phyloP scores from a whole-genome alignment of 2,797 vertebrate genomes.

The Potorous gilbertii region DNA sequence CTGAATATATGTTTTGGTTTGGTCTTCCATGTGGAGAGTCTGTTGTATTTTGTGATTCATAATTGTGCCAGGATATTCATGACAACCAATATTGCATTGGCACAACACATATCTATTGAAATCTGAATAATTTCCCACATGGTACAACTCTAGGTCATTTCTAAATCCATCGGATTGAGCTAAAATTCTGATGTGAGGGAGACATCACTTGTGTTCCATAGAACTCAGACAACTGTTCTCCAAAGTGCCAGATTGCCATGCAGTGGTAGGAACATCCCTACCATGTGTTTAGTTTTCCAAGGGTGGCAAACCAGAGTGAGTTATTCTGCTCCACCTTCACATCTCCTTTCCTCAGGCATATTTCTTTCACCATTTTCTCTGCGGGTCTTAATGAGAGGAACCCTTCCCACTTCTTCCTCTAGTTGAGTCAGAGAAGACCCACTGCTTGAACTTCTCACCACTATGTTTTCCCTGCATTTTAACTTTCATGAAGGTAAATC shows the following conservation, averaged over 20 bases:
- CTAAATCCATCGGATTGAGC: background rate
- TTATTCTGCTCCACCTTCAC: background rate
- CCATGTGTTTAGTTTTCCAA: background rate
- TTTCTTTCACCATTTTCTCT: background rate
- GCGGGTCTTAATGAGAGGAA: background rate
- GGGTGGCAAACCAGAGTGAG: background rate
- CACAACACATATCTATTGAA: background rate
- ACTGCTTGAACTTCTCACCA: background rate
- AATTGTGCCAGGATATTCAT: too few species aligned
- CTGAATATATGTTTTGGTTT: too few species aligned
- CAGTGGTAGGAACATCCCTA: background rate
- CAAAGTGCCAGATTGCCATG: background rate
- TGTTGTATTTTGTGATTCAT: too few species aligned
- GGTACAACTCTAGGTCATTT: background rate
- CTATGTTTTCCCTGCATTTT: background rate
- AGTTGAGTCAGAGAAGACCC: background rate
- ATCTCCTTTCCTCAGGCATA: background rate
- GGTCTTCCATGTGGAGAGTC: too few species aligned
- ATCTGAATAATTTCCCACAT: background rate
- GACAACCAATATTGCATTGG: too few species aligned
- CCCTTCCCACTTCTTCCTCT: background rate
- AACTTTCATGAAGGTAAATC: background rate
- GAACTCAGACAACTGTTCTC: background rate
- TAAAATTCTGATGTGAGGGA: background rate
- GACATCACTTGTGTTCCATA: background rate